A percentile compares a stretch with the other conserved stretches of the same genome.
Conservation (phyloP, 1,140 invertebrate genomes). For the Carposina sasakii region DNA sequence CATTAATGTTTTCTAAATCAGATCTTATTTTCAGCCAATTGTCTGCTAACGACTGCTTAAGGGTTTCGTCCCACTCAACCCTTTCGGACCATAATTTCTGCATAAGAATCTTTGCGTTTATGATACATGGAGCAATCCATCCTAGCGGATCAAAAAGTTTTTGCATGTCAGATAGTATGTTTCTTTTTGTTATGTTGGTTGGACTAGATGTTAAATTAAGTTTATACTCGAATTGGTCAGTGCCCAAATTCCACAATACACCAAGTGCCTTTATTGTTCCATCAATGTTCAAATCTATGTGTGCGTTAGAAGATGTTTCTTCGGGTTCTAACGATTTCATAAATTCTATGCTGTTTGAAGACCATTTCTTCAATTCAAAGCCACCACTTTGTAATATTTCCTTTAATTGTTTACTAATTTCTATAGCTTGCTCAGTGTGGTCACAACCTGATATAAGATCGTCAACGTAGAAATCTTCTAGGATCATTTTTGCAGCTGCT, state of each 20-base stretch:
- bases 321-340: conserved; percentile 12
- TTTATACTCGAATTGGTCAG: conserved; percentile 8
- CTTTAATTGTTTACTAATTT: conserved; percentile 8
- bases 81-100: conserved; percentile 32
- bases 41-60: not conserved
- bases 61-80: conserved; percentile 28
- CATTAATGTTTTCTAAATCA: not conserved
- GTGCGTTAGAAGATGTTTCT: conserved; percentile 11
- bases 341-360: conserved; percentile 18
- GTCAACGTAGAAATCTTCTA: conserved; percentile 45
- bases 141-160: conserved; percentile 36
- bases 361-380: conserved; percentile 27
- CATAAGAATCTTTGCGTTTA: conserved; percentile 40
- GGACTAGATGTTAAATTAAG: not conserved
- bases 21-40: not conserved
- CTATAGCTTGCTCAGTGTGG: conserved; percentile 23
- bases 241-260: conserved; percentile 4
- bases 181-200: conserved; percentile 23
- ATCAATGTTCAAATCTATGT: conserved; percentile 5
- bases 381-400: conserved; percentile 19
- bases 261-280: conserved; percentile 4
- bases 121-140: conserved; percentile 31
- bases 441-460: conserved; percentile 38
- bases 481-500: conserved; percentile 13
- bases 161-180: conserved; percentile 17